Evolutionary conservation across 2,113 vertebrate species (phyloP), one percentile per base, ranked within the genome.

Genomic region (Urocolius indicus): DNA sequence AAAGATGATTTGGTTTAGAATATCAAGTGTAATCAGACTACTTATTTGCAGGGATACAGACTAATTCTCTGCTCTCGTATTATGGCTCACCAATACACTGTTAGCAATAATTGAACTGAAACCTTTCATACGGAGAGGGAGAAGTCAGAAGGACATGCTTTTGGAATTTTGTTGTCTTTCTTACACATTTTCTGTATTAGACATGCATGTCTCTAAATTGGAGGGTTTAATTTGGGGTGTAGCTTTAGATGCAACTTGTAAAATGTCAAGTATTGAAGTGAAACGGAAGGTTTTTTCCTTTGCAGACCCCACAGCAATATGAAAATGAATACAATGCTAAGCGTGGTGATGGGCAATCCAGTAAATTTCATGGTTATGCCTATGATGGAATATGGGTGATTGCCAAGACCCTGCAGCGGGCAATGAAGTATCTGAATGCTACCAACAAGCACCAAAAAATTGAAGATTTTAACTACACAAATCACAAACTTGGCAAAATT

Each of bases 371-470:
- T 13, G 99, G 99, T 81, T 99, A 99, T 38, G 99, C 99, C 79
- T 99, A 99, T 14, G 99, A 99, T 11, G 99, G 99, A 95, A 99
- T 99, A 97, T 99, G 99, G 99, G 99, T 99, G 87, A 99, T 99
- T 52, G 99, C 99, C 36, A 99, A 98, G 97, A 99, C 99, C 0
- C 95, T 99, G 41, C 99, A 99, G 41, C 97, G 99, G 30, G 99
- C 99, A 79, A 99, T 99, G 99, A 99, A 99, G 89, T 98, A 98
- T 10, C 98, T 99, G 71, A 98, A 98, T 18, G 91, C 98, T 61
- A 98, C 98, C 93, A 98, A 99, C 76, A 97, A 97, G 52, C 98
- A 99, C 86, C 98, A 99, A 97, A 98, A 96, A 85, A 98, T 99
- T 96, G 99, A 98, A 94, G 99, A 99, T 97, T 99, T 99, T 98